These are phyloP conservation scores for Muricea muricata DNA, from an alignment of 92 coral and sea anemone genomes.

Conservation along the genomic window DNA sequence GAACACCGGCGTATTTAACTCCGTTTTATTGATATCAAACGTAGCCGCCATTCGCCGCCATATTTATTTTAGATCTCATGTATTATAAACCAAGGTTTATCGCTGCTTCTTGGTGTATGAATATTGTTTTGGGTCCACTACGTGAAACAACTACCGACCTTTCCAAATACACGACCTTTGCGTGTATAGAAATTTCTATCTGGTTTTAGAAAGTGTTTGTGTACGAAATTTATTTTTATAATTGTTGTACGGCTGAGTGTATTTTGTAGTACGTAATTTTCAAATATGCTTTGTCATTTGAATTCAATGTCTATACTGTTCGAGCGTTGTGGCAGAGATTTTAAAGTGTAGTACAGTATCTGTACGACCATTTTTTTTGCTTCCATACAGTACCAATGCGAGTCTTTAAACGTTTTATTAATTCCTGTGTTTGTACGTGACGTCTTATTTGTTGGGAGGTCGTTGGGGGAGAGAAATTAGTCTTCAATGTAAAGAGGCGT, in stretches of 20 bases:
- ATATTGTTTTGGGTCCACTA: neutral
- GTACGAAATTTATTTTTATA: neutral
- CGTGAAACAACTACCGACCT: neutral
- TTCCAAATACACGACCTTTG: neutral
- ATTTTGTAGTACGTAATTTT: neutral
- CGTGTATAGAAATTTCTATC: neutral
- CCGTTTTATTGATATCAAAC: neutral
- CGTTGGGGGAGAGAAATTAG: neutral
- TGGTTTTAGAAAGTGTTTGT: neutral
- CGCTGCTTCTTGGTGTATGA: neutral
- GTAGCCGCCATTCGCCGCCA: constrained; percentile 12
- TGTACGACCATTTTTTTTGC: neutral
- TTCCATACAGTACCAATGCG: neutral
- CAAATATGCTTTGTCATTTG: too few species aligned
- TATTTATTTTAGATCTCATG: neutral
- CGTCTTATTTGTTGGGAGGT: neutral
- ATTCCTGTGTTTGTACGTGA: neutral
- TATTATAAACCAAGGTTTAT: neutral
- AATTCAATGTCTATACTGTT: too few species aligned
- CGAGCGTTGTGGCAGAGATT: too few species aligned
- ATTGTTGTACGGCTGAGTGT: neutral
- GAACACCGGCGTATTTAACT: neutral
- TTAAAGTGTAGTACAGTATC: too few species aligned
- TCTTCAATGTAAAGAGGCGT: neutral
- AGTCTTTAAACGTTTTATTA: neutral